These are phyloP conservation scores for Rhadinocentrus ornatus DNA, from an alignment of 2,797 vertebrate genomes.

Conservation along the genomic window DNA sequence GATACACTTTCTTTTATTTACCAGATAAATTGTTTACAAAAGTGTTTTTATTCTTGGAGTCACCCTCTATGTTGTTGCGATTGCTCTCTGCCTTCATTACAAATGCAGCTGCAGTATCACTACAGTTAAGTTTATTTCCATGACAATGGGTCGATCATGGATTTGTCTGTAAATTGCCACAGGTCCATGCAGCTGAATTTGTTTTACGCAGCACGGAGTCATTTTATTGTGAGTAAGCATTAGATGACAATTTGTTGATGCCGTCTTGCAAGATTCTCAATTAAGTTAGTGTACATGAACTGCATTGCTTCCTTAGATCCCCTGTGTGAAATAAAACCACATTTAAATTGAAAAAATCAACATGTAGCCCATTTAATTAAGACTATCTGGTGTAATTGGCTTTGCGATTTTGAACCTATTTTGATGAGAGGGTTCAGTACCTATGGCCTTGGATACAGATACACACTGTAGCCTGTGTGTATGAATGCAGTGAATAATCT, in stretches of 20 bases:
- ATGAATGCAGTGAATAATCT: slow-evolving; percentile 61
- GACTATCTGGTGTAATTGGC: slow-evolving; percentile 66
- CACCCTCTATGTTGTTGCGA: slow-evolving; percentile 24
- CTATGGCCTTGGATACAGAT: slow-evolving; percentile 65
- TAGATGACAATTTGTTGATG: slow-evolving; percentile 63
- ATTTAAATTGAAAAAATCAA: slow-evolving; percentile 42
- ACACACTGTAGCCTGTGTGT: slow-evolving; percentile 44
- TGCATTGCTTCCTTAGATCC: slow-evolving; percentile 59
- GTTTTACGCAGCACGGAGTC: slow-evolving; percentile 52
- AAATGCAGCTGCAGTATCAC: slow-evolving; percentile 44
- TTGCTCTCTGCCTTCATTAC: slow-evolving; percentile 57
- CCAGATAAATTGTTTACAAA: slow-evolving; percentile 35
- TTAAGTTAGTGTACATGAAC: slow-evolving; percentile 61
- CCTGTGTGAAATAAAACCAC: slow-evolving; percentile 44
- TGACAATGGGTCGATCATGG: slow-evolving; percentile 63
- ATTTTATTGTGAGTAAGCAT: slow-evolving; percentile 60
- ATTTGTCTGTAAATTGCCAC: slow-evolving; percentile 63
- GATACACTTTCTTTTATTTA: slow-evolving; percentile 48
- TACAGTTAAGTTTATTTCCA: slow-evolving; percentile 68
- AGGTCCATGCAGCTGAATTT: slow-evolving; percentile 56
- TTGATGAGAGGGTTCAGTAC: slow-evolving; percentile 60
- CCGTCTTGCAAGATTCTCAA: slow-evolving; percentile 60
- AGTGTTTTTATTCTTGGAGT: slow-evolving; percentile 41
- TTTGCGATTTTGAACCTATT: slow-evolving; percentile 60
- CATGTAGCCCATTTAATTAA: slow-evolving; percentile 67